Conservation (phyloP, 2,888 invertebrate genomes). For the Agonopterix heracliana region DNA sequence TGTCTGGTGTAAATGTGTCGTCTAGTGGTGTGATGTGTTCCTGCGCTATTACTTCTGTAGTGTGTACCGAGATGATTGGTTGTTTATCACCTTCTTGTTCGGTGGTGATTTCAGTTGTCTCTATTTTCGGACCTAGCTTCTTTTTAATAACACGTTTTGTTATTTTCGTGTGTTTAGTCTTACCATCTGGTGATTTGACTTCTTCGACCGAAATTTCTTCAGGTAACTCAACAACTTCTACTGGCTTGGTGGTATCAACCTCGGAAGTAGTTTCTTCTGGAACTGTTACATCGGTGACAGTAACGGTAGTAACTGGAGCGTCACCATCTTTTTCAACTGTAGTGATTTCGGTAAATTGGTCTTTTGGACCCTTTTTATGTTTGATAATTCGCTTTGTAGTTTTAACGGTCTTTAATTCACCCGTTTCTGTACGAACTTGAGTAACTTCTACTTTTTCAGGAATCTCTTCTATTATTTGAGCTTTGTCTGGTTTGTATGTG, state of each 20-base stretch:
- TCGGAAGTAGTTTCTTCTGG: neutral
- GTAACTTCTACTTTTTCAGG: constrained; percentile 22
- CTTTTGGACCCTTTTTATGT: constrained; percentile 21
- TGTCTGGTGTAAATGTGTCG: constrained; percentile 29
- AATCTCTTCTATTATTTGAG: constrained; percentile 16
- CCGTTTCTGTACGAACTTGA: constrained; percentile 21
- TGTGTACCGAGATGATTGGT: constrained; percentile 27
- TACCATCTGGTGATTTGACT: constrained; percentile 16
- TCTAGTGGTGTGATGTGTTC: constrained; percentile 17
- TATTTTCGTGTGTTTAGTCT: constrained; percentile 15
- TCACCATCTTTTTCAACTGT: constrained; percentile 22
- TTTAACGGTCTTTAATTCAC: constrained; percentile 32
- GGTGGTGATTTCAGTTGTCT: constrained; percentile 22
- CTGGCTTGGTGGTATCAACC: neutral
- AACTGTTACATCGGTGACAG: constrained; percentile 8
- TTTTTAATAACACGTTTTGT: constrained; percentile 53
- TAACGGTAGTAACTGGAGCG: constrained; percentile 20
- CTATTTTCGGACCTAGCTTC: constrained; percentile 28
- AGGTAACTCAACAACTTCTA: constrained; percentile 20
- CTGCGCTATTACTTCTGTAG: constrained; percentile 22
- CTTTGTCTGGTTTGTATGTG: constrained; percentile 13
- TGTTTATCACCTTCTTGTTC: constrained; percentile 19
- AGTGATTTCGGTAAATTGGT: constrained; percentile 18
- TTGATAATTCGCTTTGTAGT: constrained; percentile 20
- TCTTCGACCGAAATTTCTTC: constrained; percentile 19